Percentiles rank a stretch among this genome's conserved stretches.
phyloP scores from a whole-genome alignment of 2,113 vertebrate species.

The Formicarius rufipectus region DNA sequence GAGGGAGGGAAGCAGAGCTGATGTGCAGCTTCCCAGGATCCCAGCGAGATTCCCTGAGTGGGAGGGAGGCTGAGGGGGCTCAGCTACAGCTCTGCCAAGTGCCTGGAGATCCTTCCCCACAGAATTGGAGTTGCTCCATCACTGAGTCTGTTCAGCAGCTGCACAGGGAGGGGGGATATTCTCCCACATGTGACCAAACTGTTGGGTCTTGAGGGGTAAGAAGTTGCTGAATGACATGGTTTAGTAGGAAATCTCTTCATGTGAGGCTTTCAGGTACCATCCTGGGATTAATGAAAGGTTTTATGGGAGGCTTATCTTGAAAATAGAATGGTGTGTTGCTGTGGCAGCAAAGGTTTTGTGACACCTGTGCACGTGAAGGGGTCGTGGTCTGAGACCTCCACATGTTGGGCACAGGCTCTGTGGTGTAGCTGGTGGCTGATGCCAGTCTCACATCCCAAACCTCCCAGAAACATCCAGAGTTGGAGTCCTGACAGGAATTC shows the following conservation, averaged over 20 bases:
- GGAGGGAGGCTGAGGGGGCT: not conserved
- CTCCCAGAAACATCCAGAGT: not conserved
- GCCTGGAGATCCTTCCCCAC: not conserved
- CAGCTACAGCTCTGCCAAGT: not conserved
- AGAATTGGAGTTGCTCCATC: not conserved
- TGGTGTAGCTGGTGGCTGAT: not conserved
- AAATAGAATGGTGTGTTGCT: not conserved
- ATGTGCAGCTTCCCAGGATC: not conserved
- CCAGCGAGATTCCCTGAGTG: not conserved
- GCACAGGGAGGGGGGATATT: not conserved
- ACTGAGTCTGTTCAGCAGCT: not conserved
- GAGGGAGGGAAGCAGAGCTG: not conserved
- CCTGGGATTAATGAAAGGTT: not conserved
- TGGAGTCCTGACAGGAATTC: not conserved
- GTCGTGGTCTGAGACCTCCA: no score
- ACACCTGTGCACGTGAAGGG: no score
- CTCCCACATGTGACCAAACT: not conserved
- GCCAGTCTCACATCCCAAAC: not conserved
- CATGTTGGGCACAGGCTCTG: no score
- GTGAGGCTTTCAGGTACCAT: not conserved
- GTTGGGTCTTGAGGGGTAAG: not conserved
- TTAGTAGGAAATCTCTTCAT: not conserved
- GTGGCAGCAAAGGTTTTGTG: not conserved
- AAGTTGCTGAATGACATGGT: accelerated
- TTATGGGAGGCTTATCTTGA: not conserved